Base-by-base conservation (phyloP, 2,113 vertebrate genomes). In the Rattus rattus region DNA sequence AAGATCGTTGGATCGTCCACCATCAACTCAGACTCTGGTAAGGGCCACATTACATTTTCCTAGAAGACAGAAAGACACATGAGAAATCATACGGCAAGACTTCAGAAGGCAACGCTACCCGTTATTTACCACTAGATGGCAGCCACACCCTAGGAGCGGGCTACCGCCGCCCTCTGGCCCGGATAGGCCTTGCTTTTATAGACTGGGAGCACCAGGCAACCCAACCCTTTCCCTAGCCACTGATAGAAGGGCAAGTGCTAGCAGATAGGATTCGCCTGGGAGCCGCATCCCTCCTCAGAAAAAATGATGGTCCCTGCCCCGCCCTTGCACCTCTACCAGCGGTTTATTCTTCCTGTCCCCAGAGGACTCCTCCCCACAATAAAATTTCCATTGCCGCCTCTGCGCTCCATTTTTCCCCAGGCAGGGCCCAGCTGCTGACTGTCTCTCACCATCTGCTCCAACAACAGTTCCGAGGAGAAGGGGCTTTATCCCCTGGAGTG, bases 71-170 rank as follows among this genome's bases (percentile, higher is more conserved):
- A 75, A 36, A 1, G 49, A n/a, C 7, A 39, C 4, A 39, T 24
- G 59, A 87, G 59, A 77, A 47, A 91, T 59, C 16, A 49, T 2
- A 17, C 13, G 17, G 28, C 69, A n/a, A 63, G 56, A 89, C 59
- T 63, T 83, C 54, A 56, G 47, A 79, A 2, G 75, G 80, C 26
- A 26, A 36, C 72, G 52, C 47, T 87, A 72, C 69, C 76, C 1
- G 11, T n/a, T 3, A 20, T 0, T 3, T 0, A 87, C 97, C 98
- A 92, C 97, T 72, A 97, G 97, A 75, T 97, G 97, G 97, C 94
- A 97, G 91, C 9, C 12, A 14, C 79, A 39, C 26, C 76, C 97
- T 89, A 93, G 56, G 61, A 97, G 90, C 65, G 20, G 43, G 17
- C 9, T 36, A 33, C 39, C 39, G 47, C 88, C 26, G 9, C 36